Evolutionary conservation across 2,113 vertebrate species (phyloP).

Genomic region (Serilophus lunatus): DNA sequence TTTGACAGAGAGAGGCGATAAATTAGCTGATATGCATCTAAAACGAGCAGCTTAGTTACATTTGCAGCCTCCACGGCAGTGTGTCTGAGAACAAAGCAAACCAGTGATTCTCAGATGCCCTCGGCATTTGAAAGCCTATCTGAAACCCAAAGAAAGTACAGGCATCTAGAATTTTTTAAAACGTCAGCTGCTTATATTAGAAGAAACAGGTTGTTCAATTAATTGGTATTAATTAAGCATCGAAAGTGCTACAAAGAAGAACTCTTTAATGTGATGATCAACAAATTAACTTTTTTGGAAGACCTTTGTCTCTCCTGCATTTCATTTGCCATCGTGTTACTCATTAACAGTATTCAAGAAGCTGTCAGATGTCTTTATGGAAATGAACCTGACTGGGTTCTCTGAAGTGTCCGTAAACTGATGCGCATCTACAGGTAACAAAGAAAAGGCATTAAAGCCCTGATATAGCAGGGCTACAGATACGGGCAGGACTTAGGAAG

Average conservation of each 20-base stretch:
- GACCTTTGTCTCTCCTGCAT: background rate
- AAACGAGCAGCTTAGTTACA: background rate
- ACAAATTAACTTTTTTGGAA: background rate
- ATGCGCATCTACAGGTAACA: background rate
- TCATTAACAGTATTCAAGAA: background rate
- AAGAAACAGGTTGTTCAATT: background rate
- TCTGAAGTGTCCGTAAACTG: background rate
- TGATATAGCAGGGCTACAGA: background rate
- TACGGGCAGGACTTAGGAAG: background rate
- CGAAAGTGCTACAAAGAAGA: background rate
- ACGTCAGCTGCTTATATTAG: fast-evolving
- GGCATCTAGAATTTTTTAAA: background rate
- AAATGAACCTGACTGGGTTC: background rate
- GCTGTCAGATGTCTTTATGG: background rate
- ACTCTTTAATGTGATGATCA: background rate
- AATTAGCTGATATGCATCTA: background rate
- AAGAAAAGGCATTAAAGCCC: background rate
- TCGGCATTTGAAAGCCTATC: background rate
- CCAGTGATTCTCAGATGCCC: background rate
- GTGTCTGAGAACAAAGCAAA: background rate
- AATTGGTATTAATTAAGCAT: background rate
- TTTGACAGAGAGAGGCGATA: background rate
- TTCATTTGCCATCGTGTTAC: background rate
- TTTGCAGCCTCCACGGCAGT: background rate
- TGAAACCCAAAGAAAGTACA: background rate